Percentiles rank a stretch among this genome's conserved stretches.
phyloP scores from a whole-genome alignment of 2,797 vertebrate species.

The Pristis pectinata region DNA sequence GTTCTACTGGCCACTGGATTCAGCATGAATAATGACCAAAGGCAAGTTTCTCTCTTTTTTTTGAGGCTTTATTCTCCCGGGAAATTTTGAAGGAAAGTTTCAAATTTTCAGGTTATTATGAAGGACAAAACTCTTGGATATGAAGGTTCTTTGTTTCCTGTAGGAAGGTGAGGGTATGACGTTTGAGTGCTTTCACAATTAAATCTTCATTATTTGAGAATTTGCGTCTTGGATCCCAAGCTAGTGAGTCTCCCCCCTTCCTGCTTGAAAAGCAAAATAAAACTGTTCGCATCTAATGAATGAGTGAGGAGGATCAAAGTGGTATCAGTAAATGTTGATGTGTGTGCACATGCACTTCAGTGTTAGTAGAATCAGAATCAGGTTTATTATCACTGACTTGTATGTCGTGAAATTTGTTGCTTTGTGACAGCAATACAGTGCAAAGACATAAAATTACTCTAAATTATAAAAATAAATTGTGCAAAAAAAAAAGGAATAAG shows the following conservation, averaged over 20 bases:
- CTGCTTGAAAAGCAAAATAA: background rate
- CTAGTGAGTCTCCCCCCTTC: background rate
- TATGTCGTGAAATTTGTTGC: too few species aligned
- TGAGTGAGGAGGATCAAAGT: background rate
- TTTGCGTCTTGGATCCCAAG: background rate
- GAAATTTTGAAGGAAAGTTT: background rate
- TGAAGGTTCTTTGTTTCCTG: background rate
- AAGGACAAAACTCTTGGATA: background rate
- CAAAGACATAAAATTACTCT: too few species aligned
- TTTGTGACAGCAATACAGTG: too few species aligned
- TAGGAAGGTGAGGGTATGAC: background rate
- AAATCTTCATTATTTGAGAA: background rate
- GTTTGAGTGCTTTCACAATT: background rate
- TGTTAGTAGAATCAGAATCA: too few species aligned
- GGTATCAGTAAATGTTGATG: background rate
- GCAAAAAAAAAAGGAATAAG: too few species aligned
- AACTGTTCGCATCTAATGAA: background rate
- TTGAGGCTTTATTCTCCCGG: background rate
- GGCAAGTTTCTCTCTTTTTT: too few species aligned
- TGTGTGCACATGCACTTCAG: background rate
- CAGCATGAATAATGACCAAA: too few species aligned
- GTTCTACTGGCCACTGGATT: too few species aligned
- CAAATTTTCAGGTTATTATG: background rate
- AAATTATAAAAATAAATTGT: too few species aligned
- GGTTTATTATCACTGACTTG: too few species aligned